A percentile compares a stretch with the other conserved stretches of the same genome.
phyloP scores from a whole-genome alignment of 2,113 vertebrate species.

The Xiphorhynchus elegans region DNA sequence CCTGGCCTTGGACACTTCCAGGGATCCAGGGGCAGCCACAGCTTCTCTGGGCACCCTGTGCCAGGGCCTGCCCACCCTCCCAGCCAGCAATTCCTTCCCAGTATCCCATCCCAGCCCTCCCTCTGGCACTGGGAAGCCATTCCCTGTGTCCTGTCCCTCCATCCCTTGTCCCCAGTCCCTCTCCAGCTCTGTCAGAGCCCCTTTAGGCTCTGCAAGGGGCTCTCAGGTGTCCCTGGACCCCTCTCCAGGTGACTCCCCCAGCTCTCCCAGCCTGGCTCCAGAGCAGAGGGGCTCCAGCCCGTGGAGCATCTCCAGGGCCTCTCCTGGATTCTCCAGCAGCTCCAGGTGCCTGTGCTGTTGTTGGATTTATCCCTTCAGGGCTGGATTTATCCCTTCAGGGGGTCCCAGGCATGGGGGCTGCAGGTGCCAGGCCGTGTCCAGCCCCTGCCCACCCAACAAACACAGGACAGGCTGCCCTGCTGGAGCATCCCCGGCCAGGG shows the following conservation, averaged over 20 bases:
- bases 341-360: background rate
- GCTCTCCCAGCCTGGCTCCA: background rate
- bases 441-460: background rate
- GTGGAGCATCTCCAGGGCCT: background rate
- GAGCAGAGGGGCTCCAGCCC: background rate
- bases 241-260: background rate
- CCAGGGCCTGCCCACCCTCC: no score
- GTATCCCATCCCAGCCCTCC: background rate
- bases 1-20: accelerated
- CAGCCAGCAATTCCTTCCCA: background rate
- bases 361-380: background rate
- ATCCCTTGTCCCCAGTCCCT: background rate
- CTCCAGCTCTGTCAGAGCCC: background rate
- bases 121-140: background rate
- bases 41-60: accelerated
- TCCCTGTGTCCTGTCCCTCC: background rate
- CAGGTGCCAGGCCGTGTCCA: background rate
- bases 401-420: background rate
- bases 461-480: no score
- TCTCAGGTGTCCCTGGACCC: background rate
- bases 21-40: no score
- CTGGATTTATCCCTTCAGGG: no score
- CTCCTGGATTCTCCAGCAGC: background rate
- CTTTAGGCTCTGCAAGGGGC: background rate
- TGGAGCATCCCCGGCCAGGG: no score